phyloP scores from a whole-genome alignment of 2,888 invertebrate species.

The Ophioninae sp. region DNA sequence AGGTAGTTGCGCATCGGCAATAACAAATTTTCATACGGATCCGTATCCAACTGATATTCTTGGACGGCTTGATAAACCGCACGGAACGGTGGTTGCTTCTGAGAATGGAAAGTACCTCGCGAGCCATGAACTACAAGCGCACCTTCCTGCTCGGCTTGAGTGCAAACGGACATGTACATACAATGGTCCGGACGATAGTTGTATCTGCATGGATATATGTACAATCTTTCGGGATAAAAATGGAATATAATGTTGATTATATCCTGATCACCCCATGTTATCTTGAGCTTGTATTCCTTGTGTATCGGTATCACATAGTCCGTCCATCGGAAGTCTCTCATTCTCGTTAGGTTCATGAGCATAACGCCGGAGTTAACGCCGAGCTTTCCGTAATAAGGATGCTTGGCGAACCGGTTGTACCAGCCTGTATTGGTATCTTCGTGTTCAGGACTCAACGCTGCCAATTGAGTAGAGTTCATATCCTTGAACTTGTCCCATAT shows the following conservation, averaged over 20 bases:
- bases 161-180: slow-evolving; percentile 95
- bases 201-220: slow-evolving; percentile 91
- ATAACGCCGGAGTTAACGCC: slow-evolving; percentile 98
- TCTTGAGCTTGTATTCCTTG: slow-evolving; percentile 90
- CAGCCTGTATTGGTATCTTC: slow-evolving; percentile 96
- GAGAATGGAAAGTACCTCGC: slow-evolving; percentile 91
- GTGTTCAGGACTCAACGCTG: slow-evolving; percentile 93
- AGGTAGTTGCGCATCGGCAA: slow-evolving; percentile 83
- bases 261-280: slow-evolving; percentile 99
- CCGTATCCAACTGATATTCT: slow-evolving; percentile 86
- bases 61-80: slow-evolving; percentile 86
- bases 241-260: slow-evolving; percentile 95
- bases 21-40: slow-evolving; percentile 85
- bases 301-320: slow-evolving; percentile 92
- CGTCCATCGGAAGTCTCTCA: slow-evolving; percentile 93
- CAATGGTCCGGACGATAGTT: slow-evolving; percentile 98
- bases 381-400: slow-evolving; percentile 94
- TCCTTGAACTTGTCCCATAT: slow-evolving; percentile 91
- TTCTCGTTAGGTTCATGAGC: slow-evolving; percentile 97
- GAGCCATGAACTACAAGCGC: slow-evolving; percentile 94
- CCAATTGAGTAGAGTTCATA: slow-evolving; percentile 93
- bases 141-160: slow-evolving; percentile 86
- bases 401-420: slow-evolving; percentile 97
- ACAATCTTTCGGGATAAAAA: slow-evolving; percentile 90
- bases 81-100: slow-evolving; percentile 93